Evolutionary conservation across 1,140 invertebrate genomes (phyloP).

Genomic region (Zaprionus kolodkinae): DNA sequence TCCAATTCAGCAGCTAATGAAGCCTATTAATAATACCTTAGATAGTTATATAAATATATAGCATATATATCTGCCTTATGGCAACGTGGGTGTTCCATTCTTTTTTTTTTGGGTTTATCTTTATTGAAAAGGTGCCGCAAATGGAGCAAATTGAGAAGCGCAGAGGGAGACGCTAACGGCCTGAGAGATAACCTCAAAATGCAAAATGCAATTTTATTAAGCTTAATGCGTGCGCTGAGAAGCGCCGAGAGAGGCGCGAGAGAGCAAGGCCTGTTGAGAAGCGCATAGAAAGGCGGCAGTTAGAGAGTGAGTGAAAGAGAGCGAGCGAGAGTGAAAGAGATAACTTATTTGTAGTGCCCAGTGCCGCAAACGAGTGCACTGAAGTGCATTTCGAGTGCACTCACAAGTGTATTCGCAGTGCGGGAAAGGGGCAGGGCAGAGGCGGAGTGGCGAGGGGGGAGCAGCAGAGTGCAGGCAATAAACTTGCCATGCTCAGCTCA

Average conservation of each 20-base stretch:
- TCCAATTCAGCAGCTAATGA: slow-evolving; percentile 44
- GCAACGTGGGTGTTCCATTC: slow-evolving; percentile 28
- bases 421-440: neutral
- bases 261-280: slow-evolving; percentile 8
- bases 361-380: slow-evolving; percentile 27
- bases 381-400: slow-evolving; percentile 43
- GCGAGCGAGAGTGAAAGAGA: neutral
- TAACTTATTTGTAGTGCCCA: slow-evolving; percentile 41
- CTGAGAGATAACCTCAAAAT: neutral
- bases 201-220: neutral
- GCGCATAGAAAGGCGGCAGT: slow-evolving; percentile 35
- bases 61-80: slow-evolving; percentile 18
- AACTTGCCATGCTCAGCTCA: slow-evolving; percentile 30
- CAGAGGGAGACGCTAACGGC: slow-evolving; percentile 7
- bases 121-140: slow-evolving; percentile 19
- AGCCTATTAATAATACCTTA: slow-evolving; percentile 45
- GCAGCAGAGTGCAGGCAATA: slow-evolving; percentile 32
- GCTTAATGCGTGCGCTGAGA: neutral
- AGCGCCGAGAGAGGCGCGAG: slow-evolving; percentile 1
- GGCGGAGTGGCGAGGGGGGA: neutral
- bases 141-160: slow-evolving; percentile 24
- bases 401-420: slow-evolving; percentile 1
- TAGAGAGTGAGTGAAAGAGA: neutral
- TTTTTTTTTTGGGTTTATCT: no score
- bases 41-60: slow-evolving; percentile 16